phyloP scores from a whole-genome alignment of 1,140 invertebrate genomes.

The Tribolium madens region DNA sequence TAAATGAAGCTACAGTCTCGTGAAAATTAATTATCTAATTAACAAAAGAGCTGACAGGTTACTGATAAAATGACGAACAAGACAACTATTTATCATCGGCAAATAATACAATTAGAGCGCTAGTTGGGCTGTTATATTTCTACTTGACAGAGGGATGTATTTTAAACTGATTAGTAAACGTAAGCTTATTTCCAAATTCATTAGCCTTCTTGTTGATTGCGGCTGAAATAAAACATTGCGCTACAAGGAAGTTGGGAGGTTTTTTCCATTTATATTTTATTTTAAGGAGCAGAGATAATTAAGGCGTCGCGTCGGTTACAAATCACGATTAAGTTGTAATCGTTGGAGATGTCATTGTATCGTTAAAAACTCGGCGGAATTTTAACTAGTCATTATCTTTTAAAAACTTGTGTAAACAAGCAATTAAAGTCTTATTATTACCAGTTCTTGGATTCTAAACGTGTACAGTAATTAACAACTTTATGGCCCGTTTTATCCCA shows the following conservation, averaged over 20 bases:
- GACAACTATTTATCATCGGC: conserved; percentile 46
- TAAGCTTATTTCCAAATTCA: conserved; percentile 45
- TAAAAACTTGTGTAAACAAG: conserved; percentile 42
- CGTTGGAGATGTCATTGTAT: not conserved
- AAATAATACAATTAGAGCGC: conserved; percentile 46
- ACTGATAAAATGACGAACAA: conserved; percentile 47
- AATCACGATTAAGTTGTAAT: conserved; percentile 19
- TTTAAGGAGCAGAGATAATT: not conserved
- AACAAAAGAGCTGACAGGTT: conserved; percentile 45
- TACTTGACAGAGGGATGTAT: conserved; percentile 46
- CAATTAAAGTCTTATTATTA: conserved; percentile 45
- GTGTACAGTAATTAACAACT: conserved; percentile 33
- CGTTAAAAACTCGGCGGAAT: conserved; percentile 38
- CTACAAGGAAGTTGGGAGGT: not conserved
- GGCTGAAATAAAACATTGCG: conserved; percentile 7
- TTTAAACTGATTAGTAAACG: conserved; percentile 48
- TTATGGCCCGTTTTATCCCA: conserved; percentile 16
- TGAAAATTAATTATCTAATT: conserved; percentile 43
- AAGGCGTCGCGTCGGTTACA: not conserved
- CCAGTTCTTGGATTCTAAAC: conserved; percentile 22
- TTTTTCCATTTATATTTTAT: conserved; percentile 12
- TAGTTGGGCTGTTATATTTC: conserved; percentile 48
- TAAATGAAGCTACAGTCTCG: not conserved
- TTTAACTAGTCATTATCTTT: conserved; percentile 37
- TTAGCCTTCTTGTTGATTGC: conserved; percentile 28